Conservation (phyloP, 1,140 invertebrate genomes). For the Aphidius gifuensis region DNA sequence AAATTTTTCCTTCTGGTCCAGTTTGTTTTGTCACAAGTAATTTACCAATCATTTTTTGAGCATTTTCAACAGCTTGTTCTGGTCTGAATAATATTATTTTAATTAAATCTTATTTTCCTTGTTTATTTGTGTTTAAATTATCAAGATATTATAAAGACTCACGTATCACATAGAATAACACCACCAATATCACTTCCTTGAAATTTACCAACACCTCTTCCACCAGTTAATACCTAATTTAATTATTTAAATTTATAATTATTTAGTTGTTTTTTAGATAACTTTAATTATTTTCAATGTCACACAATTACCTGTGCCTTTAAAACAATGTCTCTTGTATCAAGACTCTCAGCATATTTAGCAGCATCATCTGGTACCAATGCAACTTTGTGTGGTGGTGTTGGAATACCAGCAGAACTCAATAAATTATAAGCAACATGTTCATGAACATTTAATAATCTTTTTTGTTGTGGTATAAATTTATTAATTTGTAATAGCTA, state of each 20-base stretch:
- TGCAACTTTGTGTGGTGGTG: slow-evolving; percentile 91
- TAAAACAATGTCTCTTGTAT: slow-evolving; percentile 85
- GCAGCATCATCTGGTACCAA: slow-evolving; percentile 79
- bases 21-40: slow-evolving; percentile 94
- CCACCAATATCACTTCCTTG: slow-evolving; percentile 90
- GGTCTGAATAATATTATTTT: slow-evolving; percentile 61
- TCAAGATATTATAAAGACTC: slow-evolving; percentile 50
- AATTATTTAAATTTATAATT: too few species aligned
- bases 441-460: slow-evolving; percentile 92
- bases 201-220: slow-evolving; percentile 89
- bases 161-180: slow-evolving; percentile 87
- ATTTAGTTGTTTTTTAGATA: too few species aligned
- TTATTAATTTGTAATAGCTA: not conserved
- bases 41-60: slow-evolving; percentile 88
- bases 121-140: slow-evolving; percentile 1
- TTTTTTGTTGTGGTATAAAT: slow-evolving; percentile 55
- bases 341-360: slow-evolving; percentile 76
- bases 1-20: slow-evolving; percentile 86
- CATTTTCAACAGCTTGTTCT: slow-evolving; percentile 79
- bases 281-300: too few species aligned
- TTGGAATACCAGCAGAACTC: slow-evolving; percentile 80
- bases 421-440: slow-evolving; percentile 88
- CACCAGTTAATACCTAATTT: slow-evolving; percentile 75
- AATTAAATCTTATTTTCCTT: not conserved
- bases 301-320: slow-evolving; percentile 77